Percentiles rank a stretch among this genome's conserved stretches.
phyloP scores from a whole-genome alignment of 2,888 invertebrate species.

The Rhaphigaster nebulosa region DNA sequence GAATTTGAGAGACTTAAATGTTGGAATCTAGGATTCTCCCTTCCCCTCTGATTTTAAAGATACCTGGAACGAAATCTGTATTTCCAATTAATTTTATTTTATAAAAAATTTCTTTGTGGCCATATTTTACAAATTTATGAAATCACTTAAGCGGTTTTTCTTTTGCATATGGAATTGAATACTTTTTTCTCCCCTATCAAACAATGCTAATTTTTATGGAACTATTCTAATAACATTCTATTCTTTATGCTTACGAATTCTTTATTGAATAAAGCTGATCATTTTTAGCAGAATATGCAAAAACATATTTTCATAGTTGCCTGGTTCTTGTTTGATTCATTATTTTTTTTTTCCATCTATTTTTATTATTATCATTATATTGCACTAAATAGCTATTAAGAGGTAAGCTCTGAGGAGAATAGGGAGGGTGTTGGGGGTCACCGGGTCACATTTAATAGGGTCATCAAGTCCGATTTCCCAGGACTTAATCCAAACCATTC shows the following conservation, averaged over 20 bases:
- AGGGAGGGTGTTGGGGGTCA: neutral
- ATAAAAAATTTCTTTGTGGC: no score
- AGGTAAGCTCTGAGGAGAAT: neutral
- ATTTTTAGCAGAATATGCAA: neutral
- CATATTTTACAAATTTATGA: no score
- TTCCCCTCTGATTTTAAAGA: no score
- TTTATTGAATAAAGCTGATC: neutral
- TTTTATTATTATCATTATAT: neutral
- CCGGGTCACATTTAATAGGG: constrained; percentile 2
- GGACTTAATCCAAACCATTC: neutral
- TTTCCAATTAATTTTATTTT: no score
- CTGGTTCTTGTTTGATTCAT: neutral
- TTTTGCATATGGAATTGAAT: no score
- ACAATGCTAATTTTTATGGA: no score
- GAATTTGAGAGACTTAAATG: no score
- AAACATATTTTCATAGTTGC: neutral
- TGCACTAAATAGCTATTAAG: neutral
- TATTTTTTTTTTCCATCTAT: no score
- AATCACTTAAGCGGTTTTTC: no score
- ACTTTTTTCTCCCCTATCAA: no score
- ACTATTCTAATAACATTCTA: neutral
- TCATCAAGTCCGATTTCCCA: neutral
- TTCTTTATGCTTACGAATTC: neutral
- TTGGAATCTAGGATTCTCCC: no score
- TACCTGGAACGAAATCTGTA: no score